Conservation (phyloP, 2,113 vertebrate species). For the Ochotona princeps region DNA sequence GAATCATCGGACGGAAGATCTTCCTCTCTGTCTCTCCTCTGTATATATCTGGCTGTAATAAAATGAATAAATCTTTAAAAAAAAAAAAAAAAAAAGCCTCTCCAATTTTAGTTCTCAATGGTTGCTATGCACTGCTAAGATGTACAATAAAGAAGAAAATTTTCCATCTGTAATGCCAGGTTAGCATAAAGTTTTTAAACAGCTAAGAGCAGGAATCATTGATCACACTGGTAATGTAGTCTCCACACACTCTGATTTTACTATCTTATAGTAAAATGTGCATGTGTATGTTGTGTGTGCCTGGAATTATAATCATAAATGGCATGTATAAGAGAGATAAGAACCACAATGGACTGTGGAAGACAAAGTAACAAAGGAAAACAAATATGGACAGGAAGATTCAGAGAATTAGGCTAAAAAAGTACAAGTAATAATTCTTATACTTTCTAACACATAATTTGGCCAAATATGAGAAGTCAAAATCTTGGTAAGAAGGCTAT, state of each 20-base stretch:
- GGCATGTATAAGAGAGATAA: neutral
- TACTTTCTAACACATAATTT: neutral
- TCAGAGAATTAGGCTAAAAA: neutral
- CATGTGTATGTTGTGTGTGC: neutral
- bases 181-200: neutral
- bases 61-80: too few species aligned
- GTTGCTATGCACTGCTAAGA: neutral
- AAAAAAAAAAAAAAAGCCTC: too few species aligned
- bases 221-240: neutral
- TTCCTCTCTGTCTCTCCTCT: too few species aligned
- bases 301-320: constrained; percentile 5
- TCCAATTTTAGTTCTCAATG: neutral
- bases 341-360: neutral
- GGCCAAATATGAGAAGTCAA: neutral
- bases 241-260: neutral
- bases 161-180: neutral
- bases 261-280: neutral
- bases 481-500: neutral
- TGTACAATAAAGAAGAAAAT: constrained; percentile 20
- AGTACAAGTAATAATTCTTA: constrained; percentile 5
- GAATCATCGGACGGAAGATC: too few species aligned
- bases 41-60: too few species aligned
- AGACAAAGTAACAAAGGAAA: constrained; percentile 12
- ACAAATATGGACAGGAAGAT: neutral
- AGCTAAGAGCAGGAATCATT: neutral